Percentiles rank a stretch among this genome's conserved stretches.
Evolutionary conservation across 2,888 invertebrate genomes (phyloP).

Genomic region (Alviniconcha strummeri): DNA sequence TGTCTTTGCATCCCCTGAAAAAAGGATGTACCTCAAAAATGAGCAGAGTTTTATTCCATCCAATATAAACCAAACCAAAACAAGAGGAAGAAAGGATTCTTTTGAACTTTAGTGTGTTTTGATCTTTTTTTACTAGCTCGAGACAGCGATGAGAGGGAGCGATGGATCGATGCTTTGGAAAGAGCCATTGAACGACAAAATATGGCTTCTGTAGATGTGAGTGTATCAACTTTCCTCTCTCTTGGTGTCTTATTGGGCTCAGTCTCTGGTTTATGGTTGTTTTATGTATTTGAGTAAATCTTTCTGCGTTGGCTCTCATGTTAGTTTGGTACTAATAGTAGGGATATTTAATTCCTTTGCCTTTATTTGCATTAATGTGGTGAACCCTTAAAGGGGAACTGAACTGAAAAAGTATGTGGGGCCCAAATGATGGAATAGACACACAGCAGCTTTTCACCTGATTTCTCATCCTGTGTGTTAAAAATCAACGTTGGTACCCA

Average conservation of each 20-base stretch:
- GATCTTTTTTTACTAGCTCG: conserved; percentile 78
- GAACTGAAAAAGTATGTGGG: too few species aligned
- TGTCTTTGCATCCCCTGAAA: too few species aligned
- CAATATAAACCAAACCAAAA: too few species aligned
- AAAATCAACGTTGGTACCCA: too few species aligned
- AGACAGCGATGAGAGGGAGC: conserved; percentile 94
- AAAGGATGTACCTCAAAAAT: too few species aligned
- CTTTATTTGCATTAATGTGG: too few species aligned
- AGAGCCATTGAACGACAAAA: conserved; percentile 78
- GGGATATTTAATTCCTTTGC: neutral
- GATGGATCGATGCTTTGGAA: conserved; percentile 96
- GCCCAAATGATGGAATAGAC: too few species aligned
- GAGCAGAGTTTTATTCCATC: too few species aligned
- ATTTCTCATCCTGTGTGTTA: too few species aligned
- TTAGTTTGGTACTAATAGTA: neutral
- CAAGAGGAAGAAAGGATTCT: neutral
- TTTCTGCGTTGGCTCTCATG: neutral
- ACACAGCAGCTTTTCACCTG: too few species aligned
- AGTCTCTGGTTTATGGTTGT: neutral
- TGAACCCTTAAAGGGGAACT: too few species aligned
- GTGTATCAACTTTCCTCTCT: neutral
- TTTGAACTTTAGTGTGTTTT: neutral
- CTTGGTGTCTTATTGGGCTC: too few species aligned
- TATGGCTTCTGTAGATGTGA: conserved; percentile 5
- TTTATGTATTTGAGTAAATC: neutral